A percentile compares a stretch with the other conserved stretches of the same genome.
Conservation (phyloP, 2,888 invertebrate species). For the Drosophila putrida region DNA sequence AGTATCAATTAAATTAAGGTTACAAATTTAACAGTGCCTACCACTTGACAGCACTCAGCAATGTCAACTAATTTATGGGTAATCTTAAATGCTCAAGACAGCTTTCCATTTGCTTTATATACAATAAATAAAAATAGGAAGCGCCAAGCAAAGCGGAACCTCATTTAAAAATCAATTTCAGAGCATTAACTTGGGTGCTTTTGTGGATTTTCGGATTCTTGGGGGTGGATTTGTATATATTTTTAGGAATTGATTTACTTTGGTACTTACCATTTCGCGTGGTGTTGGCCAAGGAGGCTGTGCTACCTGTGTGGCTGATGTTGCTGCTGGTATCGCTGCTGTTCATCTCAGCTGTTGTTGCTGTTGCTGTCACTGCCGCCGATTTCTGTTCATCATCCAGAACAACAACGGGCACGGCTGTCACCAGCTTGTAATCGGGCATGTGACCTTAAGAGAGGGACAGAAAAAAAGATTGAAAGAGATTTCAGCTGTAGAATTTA, state of each 20-base stretch:
- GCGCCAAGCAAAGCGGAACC: constrained; percentile 4
- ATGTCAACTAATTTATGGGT: constrained; percentile 53
- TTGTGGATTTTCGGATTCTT: constrained; percentile 10
- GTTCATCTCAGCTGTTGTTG: constrained; percentile 29
- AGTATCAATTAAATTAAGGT: constrained; percentile 47
- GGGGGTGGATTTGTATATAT: constrained; percentile 20
- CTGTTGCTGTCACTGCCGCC: constrained; percentile 31
- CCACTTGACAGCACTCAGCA: constrained; percentile 37
- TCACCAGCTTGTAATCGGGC: constrained; percentile 90
- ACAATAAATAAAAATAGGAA: constrained; percentile 23
- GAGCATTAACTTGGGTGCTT: constrained; percentile 38
- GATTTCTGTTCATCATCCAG: constrained; percentile 88
- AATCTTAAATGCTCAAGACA: constrained; percentile 18
- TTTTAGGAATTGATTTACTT: constrained; percentile 25
- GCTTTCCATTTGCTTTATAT: constrained; percentile 11
- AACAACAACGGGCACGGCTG: constrained; percentile 91
- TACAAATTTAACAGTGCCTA: constrained; percentile 20
- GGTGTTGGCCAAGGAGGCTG: constrained; percentile 68
- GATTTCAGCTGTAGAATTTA: not conserved
- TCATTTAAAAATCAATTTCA: constrained; percentile 67
- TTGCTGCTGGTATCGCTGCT: constrained; percentile 43
- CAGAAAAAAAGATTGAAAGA: not conserved
- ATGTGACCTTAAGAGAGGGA: constrained; percentile 77
- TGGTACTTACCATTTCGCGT: constrained; percentile 74
- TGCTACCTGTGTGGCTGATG: constrained; percentile 40